A percentile compares a stretch with the other conserved stretches of the same genome.
These are phyloP conservation scores for Lagopus muta DNA, from an alignment of 2,113 vertebrate species.

Conservation along the genomic window DNA sequence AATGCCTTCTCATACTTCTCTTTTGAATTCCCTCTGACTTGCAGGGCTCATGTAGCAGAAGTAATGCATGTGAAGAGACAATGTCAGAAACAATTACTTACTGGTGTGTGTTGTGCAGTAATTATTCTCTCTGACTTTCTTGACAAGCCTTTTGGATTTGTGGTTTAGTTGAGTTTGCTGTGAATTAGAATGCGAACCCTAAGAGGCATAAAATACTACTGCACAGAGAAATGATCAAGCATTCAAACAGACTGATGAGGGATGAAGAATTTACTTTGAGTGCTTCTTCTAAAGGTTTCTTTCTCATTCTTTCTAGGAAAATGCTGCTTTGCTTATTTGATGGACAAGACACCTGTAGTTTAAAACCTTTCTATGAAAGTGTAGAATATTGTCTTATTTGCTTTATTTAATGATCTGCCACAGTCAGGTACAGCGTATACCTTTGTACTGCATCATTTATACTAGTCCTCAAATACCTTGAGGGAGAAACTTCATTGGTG, in stretches of 20 bases:
- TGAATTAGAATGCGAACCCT: not conserved
- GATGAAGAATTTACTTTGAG: not conserved
- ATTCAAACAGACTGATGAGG: not conserved
- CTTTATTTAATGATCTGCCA: not conserved
- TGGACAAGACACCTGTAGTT: not conserved
- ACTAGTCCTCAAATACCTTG: not conserved
- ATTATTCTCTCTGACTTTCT: constrained; percentile 20
- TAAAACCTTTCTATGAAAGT: not conserved
- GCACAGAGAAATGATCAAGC: not conserved
- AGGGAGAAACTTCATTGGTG: not conserved
- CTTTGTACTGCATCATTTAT: not conserved
- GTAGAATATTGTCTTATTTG: not conserved
- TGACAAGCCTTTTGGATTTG: constrained; percentile 16
- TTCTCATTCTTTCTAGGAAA: constrained; percentile 2
- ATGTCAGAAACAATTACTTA: constrained; percentile 47
- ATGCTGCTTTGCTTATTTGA: not conserved
- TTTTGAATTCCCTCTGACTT: constrained; percentile 20
- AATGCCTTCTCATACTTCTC: not conserved
- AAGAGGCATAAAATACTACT: not conserved
- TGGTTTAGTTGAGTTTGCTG: constrained; percentile 9
- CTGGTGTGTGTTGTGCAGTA: not conserved
- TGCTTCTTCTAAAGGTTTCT: not conserved
- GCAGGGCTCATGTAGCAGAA: constrained; percentile 4
- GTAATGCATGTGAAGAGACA: constrained; percentile 22
- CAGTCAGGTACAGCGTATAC: not conserved